Conservation (phyloP, 1,140 invertebrate genomes). For the Neodiprion lecontei region DNA sequence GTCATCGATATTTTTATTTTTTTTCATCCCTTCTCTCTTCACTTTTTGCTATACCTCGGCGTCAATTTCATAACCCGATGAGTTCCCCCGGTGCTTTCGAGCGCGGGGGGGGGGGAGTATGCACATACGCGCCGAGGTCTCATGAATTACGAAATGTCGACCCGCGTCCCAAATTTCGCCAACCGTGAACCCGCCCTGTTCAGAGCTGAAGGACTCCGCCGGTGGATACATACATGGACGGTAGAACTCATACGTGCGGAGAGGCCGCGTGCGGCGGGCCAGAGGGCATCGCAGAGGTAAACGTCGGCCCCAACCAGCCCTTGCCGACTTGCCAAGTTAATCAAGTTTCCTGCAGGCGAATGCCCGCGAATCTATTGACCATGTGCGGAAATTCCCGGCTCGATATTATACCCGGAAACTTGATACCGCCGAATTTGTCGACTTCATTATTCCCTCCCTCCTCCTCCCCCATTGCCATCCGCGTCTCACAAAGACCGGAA, state of each 20-base stretch:
- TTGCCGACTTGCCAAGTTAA: slow-evolving; percentile 12
- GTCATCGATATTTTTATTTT: no score
- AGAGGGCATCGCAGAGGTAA: slow-evolving; percentile 12
- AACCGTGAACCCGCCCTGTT: background rate
- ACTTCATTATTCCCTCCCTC: background rate
- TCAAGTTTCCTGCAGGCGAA: slow-evolving; percentile 12
- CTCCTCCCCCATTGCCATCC: no score
- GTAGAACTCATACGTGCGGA: background rate
- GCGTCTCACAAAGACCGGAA: no score
- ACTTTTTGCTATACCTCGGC: no score
- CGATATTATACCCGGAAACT: background rate
- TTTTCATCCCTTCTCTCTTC: background rate
- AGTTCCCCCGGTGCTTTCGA: no score
- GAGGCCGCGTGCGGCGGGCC: background rate
- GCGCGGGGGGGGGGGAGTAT: no score
- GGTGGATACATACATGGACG: no score
- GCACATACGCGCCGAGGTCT: background rate
- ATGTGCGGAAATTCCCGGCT: background rate
- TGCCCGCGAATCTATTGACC: slow-evolving; percentile 2
- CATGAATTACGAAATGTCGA: background rate
- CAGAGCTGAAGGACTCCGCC: background rate
- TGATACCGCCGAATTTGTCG: background rate
- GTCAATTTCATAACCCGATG: background rate
- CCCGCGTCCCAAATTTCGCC: background rate
- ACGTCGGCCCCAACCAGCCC: slow-evolving; percentile 1